A percentile compares a stretch with the other conserved stretches of the same genome.
phyloP scores from a whole-genome alignment of 2,797 vertebrate genomes.

The Zenarchopterus dispar region DNA sequence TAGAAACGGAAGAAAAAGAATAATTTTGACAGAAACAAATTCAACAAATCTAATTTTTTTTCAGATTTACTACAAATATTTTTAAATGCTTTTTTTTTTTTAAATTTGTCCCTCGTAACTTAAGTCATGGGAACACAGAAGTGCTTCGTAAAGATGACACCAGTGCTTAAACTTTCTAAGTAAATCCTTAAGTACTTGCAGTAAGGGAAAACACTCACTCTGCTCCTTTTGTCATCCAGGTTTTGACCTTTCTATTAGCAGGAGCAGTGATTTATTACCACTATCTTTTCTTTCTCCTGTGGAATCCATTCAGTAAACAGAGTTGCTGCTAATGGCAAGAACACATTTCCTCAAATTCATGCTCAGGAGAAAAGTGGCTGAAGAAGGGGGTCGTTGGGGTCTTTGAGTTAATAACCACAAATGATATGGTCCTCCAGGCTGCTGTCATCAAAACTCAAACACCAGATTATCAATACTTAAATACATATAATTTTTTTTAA shows the following conservation, averaged over 20 bases:
- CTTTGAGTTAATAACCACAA: conserved; percentile 18
- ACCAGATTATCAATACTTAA: neutral
- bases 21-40: too few species aligned
- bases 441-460: neutral
- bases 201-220: conserved; percentile 36
- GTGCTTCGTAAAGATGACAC: neutral
- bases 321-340: conserved; percentile 74
- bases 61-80: too few species aligned
- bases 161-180: neutral
- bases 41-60: too few species aligned
- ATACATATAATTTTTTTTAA: too few species aligned
- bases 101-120: too few species aligned
- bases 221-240: conserved; percentile 3
- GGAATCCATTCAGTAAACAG: conserved; percentile 73
- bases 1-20: too few species aligned
- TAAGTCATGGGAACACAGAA: neutral
- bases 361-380: conserved; percentile 27
- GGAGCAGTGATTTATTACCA: conserved; percentile 43
- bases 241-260: conserved; percentile 24
- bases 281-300: conserved; percentile 49
- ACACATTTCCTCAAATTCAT: conserved; percentile 70
- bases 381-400: neutral
- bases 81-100: too few species aligned
- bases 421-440: neutral
- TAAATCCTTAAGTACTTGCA: neutral